Evolutionary conservation across 2,113 vertebrate genomes (phyloP), one percentile per base, ranked within the genome.

Genomic region (Elephas maximus): DNA sequence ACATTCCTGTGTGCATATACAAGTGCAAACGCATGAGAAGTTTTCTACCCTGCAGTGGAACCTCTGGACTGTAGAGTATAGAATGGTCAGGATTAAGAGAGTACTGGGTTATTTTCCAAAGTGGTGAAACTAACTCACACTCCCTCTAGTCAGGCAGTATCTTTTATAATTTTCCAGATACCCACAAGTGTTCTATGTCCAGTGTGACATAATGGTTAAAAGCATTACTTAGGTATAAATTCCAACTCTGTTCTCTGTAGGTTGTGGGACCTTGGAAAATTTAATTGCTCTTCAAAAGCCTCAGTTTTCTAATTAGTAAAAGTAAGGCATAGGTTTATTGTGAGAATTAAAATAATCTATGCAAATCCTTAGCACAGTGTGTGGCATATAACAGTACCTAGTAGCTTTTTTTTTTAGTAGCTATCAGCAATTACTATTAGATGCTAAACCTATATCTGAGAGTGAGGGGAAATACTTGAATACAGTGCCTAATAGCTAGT

Each of bases 301-400:
- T 88, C 83, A 76, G 53, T 84, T 95, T 74, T 79, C 48, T 69
- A 71, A 77, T 62, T 2, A 21, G 1, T 48, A 90, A 9, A 21
- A 45, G 37, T 41, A 51, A 65, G 10, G 45, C 51, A 41, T 28
- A n/a, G 53, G 1, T n/a, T 87, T 77, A 14, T 21, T 53, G 51
- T 41, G 24, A 93, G 30, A 86, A 90, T 76, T 77, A 71, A 81
- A 91, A 73, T 85, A 71, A 84, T 57, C 45, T 26, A 26, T 83
- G 45, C 7, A 60, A 80, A 80, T 30, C 53, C 73, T 20, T 69
- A 57, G 17, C 57, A 89, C 30, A 60, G 53, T 33, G 2, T 28
- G 26, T 18, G n/a, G 77, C 14, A 76, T 24, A 78, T 5, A 86
- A 33, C 79, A n/a, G 37, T 73, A 41, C 44, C 44, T n/a, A 77